Evolutionary conservation across 1,140 invertebrate species (phyloP).

Genomic region (Drosophila ogumai): DNA sequence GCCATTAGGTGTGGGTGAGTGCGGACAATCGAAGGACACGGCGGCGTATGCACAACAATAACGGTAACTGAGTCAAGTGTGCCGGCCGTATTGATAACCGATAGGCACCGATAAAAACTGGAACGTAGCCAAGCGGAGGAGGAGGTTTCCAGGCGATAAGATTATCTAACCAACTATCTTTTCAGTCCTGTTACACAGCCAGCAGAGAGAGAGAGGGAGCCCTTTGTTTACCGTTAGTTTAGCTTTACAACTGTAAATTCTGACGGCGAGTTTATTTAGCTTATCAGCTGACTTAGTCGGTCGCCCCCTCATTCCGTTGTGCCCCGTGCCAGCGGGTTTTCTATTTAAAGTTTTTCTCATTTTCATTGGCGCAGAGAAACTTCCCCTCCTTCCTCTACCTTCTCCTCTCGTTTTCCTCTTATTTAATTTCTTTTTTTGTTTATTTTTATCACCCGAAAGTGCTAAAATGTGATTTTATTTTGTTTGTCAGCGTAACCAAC

Average conservation of each 20-base stretch:
- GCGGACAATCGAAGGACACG: slow-evolving; percentile 38
- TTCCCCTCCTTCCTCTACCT: neutral
- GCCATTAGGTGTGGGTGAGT: slow-evolving; percentile 29
- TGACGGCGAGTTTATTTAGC: slow-evolving; percentile 29
- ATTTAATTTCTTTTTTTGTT: slow-evolving; percentile 51
- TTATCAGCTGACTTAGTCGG: slow-evolving; percentile 44
- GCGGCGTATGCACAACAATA: slow-evolving; percentile 1
- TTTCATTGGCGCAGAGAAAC: slow-evolving; percentile 54
- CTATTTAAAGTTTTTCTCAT: slow-evolving; percentile 59
- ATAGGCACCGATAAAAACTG: slow-evolving; percentile 47
- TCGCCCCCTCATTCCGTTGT: neutral
- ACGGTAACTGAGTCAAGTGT: slow-evolving; percentile 41
- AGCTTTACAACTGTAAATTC: slow-evolving; percentile 18
- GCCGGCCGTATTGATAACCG: slow-evolving; percentile 46
- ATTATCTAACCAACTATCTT: slow-evolving; percentile 21
- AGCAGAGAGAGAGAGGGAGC: neutral
- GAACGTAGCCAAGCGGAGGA: slow-evolving; percentile 16
- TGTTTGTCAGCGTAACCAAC: slow-evolving; percentile 65
- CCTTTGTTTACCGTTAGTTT: slow-evolving; percentile 21
- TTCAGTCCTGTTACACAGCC: slow-evolving; percentile 15
- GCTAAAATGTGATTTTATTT: slow-evolving; percentile 69
- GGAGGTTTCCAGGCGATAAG: slow-evolving; percentile 41
- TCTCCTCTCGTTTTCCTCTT: slow-evolving; percentile 6
- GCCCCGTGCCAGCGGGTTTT: slow-evolving; percentile 8
- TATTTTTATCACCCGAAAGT: slow-evolving; percentile 75